Evolutionary conservation across 2,888 invertebrate species (phyloP).

Genomic region (Drosophila neotestacea): DNA sequence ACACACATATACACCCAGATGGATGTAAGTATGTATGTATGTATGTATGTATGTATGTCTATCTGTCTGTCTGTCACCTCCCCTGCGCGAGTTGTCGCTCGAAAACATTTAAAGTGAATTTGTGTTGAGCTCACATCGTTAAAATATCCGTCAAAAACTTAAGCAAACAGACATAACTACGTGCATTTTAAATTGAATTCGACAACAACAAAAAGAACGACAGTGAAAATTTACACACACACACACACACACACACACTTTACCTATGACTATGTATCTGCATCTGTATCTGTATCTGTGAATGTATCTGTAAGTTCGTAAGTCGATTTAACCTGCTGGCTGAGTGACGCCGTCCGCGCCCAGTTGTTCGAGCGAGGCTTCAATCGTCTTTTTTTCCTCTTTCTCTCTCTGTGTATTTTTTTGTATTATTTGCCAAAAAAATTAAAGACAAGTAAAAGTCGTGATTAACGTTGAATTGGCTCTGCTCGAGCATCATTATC

Average conservation of each 20-base stretch:
- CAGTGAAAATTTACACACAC: slow-evolving; percentile 76
- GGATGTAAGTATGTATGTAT: not conserved
- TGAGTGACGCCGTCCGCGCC: slow-evolving; percentile 68
- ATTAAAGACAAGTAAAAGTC: slow-evolving; percentile 82
- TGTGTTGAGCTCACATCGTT: slow-evolving; percentile 82
- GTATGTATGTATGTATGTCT: slow-evolving; percentile 12
- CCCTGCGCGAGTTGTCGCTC: slow-evolving; percentile 55
- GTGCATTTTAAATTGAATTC: slow-evolving; percentile 82
- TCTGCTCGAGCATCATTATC: slow-evolving; percentile 72
- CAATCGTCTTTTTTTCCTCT: slow-evolving; percentile 32
- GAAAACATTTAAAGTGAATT: slow-evolving; percentile 81
- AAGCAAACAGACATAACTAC: slow-evolving; percentile 81
- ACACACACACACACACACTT: slow-evolving; percentile 17
- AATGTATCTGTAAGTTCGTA: slow-evolving; percentile 53
- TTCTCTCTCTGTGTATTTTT: slow-evolving; percentile 32
- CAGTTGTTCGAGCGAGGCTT: slow-evolving; percentile 58
- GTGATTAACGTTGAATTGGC: slow-evolving; percentile 80
- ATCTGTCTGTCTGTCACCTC: slow-evolving; percentile 8
- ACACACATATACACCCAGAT: slow-evolving; percentile 7
- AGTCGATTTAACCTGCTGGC: slow-evolving; percentile 63
- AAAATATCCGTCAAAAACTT: slow-evolving; percentile 83
- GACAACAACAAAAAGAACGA: slow-evolving; percentile 58
- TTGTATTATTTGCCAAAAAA: slow-evolving; percentile 81
- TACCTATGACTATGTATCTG: slow-evolving; percentile 20
- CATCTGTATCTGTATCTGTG: slow-evolving; percentile 17